Percentiles rank a stretch among this genome's conserved stretches.
phyloP scores from a whole-genome alignment of 1,140 invertebrate species.

The Streblospio benedicti region DNA sequence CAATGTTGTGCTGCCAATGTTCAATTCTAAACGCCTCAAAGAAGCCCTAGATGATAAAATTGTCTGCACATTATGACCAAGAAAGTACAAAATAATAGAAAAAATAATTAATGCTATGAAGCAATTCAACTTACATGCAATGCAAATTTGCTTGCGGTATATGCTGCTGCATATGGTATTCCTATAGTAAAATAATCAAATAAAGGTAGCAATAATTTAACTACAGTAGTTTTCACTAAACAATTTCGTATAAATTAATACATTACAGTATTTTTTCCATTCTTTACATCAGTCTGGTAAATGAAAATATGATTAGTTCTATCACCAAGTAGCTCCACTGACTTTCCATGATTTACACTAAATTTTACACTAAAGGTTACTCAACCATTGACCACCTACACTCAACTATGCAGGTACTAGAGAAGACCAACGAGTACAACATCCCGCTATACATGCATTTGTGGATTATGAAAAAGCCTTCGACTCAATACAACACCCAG shows the following conservation, averaged over 20 bases:
- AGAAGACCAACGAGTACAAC: too few relatives aligned
- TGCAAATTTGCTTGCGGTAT: conserved; percentile 72
- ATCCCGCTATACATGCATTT: too few relatives aligned
- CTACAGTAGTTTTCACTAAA: neutral
- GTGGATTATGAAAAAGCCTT: neutral
- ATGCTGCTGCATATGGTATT: conserved; percentile 65
- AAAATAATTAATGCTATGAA: conserved; percentile 19
- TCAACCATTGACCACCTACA: too few relatives aligned
- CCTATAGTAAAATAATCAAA: conserved; percentile 33
- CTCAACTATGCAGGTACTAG: too few relatives aligned
- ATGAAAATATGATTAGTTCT: neutral
- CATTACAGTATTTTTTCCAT: neutral
- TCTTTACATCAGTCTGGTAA: neutral
- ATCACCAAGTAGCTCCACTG: neutral
- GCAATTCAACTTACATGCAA: conserved; percentile 57
- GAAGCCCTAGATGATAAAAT: too few relatives aligned
- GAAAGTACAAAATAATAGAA: conserved; percentile 15
- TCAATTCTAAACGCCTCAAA: too few relatives aligned
- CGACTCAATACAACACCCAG: too few relatives aligned
- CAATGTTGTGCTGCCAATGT: too few relatives aligned
- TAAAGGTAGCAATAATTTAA: neutral
- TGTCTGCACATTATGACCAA: too few relatives aligned
- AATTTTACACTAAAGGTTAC: neutral
- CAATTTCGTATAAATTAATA: neutral
- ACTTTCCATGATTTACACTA: neutral